These are phyloP conservation scores for Megatriorchis doriae DNA, from an alignment of 2,113 vertebrate genomes.

Conservation along the genomic window DNA sequence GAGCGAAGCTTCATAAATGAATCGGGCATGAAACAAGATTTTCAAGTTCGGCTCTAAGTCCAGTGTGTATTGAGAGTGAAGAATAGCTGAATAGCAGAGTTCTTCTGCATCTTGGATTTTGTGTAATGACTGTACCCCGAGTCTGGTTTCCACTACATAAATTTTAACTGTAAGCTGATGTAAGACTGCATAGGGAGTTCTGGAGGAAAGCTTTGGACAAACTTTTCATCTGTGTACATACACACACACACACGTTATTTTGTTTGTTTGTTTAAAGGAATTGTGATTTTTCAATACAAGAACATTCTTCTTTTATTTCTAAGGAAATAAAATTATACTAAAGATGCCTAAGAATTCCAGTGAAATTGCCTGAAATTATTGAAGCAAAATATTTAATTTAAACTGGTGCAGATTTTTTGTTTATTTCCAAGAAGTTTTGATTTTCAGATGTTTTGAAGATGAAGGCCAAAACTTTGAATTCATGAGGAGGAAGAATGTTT, in stretches of 20 bases:
- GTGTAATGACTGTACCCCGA: not conserved
- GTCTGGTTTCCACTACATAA: not conserved
- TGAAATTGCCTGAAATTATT: not conserved
- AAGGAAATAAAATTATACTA: not conserved
- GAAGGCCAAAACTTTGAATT: not conserved
- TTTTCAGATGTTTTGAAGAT: not conserved
- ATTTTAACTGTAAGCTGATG: not conserved
- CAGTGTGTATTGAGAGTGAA: not conserved
- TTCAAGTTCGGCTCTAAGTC: not conserved
- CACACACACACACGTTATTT: not conserved
- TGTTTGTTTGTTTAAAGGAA: not conserved
- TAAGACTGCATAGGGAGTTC: not conserved
- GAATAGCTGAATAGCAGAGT: not conserved
- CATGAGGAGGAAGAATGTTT: not conserved
- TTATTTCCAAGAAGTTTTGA: not conserved
- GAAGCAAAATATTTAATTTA: not conserved
- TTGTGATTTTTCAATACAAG: not conserved
- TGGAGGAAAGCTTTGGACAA: not conserved
- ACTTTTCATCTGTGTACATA: not conserved
- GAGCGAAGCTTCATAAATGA: conserved; percentile 33
- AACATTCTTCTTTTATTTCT: not conserved
- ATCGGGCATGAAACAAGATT: not conserved
- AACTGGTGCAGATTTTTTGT: not conserved
- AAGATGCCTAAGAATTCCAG: not conserved
- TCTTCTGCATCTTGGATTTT: not conserved